phyloP scores from a whole-genome alignment of 2,797 vertebrate genomes.

The Onychomys leucogaster region DNA sequence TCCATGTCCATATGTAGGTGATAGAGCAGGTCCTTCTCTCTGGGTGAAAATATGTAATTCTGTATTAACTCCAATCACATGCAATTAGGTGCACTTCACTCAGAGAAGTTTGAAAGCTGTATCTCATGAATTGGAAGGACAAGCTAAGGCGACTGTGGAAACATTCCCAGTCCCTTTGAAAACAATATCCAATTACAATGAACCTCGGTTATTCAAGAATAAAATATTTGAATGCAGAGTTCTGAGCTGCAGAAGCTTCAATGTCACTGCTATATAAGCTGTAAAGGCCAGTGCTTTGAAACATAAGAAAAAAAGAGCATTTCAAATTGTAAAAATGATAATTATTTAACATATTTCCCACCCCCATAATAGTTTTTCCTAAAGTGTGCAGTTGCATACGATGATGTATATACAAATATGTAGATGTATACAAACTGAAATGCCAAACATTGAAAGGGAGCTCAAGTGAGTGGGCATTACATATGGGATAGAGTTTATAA shows the following conservation, averaged over 20 bases:
- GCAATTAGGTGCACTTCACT: conserved; percentile 65
- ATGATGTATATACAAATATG: conserved; percentile 79
- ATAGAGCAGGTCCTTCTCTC: conserved; percentile 30
- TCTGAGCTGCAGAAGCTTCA: conserved; percentile 61
- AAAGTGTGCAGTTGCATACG: conserved; percentile 64
- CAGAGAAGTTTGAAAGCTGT: conserved; percentile 65
- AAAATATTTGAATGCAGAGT: conserved; percentile 52
- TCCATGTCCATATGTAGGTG: conserved; percentile 15
- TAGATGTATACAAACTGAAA: conserved; percentile 77
- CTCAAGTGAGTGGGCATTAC: conserved; percentile 72
- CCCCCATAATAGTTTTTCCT: conserved; percentile 77
- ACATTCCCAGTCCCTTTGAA: conserved; percentile 58
- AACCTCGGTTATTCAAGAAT: conserved; percentile 69
- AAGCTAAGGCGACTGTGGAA: conserved; percentile 65
- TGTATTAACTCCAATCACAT: conserved; percentile 28
- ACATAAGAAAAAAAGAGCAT: conserved; percentile 17
- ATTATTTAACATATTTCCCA: conserved; percentile 80
- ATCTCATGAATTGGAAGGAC: conserved; percentile 48
- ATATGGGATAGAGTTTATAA: conserved; percentile 65
- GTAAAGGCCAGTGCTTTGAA: conserved; percentile 66
- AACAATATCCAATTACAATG: conserved; percentile 73
- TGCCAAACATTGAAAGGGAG: conserved; percentile 70
- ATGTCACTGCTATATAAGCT: conserved; percentile 51
- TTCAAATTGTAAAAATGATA: conserved; percentile 72
- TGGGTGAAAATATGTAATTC: conserved; percentile 54